Conservation (phyloP, 1,140 invertebrate genomes). For the Drosophila hydei region DNA sequence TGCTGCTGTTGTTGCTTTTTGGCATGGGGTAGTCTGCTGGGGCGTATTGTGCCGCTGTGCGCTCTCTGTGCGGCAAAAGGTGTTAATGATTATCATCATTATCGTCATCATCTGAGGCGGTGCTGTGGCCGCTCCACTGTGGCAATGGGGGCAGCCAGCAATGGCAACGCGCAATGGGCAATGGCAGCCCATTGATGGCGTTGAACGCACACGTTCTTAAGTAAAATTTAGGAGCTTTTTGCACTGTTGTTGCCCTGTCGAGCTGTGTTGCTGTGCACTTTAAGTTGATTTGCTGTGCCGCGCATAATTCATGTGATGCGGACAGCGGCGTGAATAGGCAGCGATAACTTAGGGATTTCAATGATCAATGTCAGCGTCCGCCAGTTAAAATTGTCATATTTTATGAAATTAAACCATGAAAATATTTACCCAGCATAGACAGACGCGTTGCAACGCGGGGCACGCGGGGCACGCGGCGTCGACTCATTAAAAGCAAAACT, state of each 20-base stretch:
- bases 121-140: background rate
- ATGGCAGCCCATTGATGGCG: conserved; percentile 75
- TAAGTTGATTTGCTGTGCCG: conserved; percentile 83
- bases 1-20: conserved; percentile 39
- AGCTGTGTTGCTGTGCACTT: conserved; percentile 54
- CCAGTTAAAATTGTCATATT: conserved; percentile 62
- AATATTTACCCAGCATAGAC: conserved; percentile 67
- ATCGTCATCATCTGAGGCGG: conserved; percentile 59
- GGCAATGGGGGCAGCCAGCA: conserved; percentile 3
- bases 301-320: conserved; percentile 73
- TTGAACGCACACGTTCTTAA: conserved; percentile 77
- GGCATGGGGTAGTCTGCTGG: conserved; percentile 40
- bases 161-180: conserved; percentile 10
- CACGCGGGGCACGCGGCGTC: conserved; percentile 27
- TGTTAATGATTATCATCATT: conserved; percentile 82
- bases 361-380: conserved; percentile 69
- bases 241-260: conserved; percentile 59
- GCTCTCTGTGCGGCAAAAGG: conserved; percentile 75
- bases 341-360: conserved; percentile 83
- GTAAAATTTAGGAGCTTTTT: conserved; percentile 83
- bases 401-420: conserved; percentile 83
- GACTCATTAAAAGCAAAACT: conserved; percentile 65
- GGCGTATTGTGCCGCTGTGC: conserved; percentile 62
- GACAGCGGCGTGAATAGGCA: conserved; percentile 57
- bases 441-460: background rate